Conservation (phyloP, 2,797 vertebrate genomes). For the Anabacerthia variegaticeps region DNA sequence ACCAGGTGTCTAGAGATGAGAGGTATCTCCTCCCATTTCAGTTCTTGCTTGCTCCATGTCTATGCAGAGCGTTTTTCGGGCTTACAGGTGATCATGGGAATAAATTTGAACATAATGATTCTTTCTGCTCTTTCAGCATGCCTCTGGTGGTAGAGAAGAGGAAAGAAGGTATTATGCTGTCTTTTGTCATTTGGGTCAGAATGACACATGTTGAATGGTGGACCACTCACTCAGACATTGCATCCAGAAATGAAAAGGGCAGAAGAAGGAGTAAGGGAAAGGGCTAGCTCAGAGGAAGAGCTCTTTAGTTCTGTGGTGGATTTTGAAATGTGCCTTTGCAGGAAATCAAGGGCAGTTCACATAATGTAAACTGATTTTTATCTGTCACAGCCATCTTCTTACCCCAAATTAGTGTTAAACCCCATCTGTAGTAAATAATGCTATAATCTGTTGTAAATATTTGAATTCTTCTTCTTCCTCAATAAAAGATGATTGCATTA, state of each 20-base stretch:
- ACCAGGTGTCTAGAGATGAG: neutral
- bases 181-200: neutral
- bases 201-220: neutral
- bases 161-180: neutral
- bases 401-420: neutral
- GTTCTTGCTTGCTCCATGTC: neutral
- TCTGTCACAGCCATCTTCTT: neutral
- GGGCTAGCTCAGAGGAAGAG: neutral
- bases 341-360: neutral
- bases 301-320: neutral
- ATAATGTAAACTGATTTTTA: neutral
- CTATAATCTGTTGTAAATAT: slow-evolving; percentile 14
- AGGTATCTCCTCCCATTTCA: neutral
- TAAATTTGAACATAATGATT: neutral
- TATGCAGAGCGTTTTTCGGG: neutral
- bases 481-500: slow-evolving; percentile 10
- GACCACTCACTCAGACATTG: neutral
- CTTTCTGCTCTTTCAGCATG: neutral
- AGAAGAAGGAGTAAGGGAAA: neutral
- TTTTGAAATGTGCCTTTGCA: neutral
- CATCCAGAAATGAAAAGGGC: neutral
- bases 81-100: fast-evolving
- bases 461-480: slow-evolving; percentile 7
- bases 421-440: neutral
- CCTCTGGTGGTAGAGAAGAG: neutral